A percentile compares a stretch with the other conserved stretches of the same genome.
Evolutionary conservation across 2,888 invertebrate genomes (phyloP).

Genomic region (Metalampra italica): DNA sequence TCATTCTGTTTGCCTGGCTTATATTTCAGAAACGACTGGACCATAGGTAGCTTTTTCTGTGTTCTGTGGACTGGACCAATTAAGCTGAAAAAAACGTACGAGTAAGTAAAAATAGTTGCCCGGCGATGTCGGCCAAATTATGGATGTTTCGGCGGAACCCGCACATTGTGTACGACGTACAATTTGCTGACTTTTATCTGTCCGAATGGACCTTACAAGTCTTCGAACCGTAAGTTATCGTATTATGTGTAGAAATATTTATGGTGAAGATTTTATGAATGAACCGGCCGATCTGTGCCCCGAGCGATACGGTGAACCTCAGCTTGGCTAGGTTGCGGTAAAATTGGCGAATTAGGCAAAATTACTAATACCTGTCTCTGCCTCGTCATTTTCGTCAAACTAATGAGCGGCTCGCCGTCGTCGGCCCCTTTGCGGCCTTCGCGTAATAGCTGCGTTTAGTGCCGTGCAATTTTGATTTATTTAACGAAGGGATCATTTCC

Average conservation of each 20-base stretch:
- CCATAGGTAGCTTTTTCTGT: no score
- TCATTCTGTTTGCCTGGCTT: no score
- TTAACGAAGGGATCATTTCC: conserved; percentile 63
- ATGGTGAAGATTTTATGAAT: conserved; percentile 10
- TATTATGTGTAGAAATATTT: not conserved
- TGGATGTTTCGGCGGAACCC: no score
- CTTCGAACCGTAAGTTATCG: conserved; percentile 1
- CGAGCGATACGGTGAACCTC: conserved; percentile 9
- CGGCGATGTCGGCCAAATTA: no score
- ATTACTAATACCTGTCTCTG: conserved; percentile 37
- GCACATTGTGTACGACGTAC: no score
- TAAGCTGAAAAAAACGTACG: no score
- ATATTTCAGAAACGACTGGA: no score
- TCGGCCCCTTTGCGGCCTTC: conserved; percentile 37
- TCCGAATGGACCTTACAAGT: no score
- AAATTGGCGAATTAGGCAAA: conserved; percentile 35
- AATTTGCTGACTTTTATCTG: no score
- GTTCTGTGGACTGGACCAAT: no score
- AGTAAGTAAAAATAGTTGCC: no score
- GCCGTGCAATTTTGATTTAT: conserved; percentile 73
- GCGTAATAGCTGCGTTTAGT: conserved; percentile 44
- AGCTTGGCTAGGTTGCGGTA: conserved; percentile 6
- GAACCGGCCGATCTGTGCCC: conserved; percentile 8
- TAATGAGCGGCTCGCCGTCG: conserved; percentile 46
- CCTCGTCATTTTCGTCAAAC: conserved; percentile 39